phyloP scores from a whole-genome alignment of 1,140 invertebrate genomes.

The Lysiphlebus fabarum region DNA sequence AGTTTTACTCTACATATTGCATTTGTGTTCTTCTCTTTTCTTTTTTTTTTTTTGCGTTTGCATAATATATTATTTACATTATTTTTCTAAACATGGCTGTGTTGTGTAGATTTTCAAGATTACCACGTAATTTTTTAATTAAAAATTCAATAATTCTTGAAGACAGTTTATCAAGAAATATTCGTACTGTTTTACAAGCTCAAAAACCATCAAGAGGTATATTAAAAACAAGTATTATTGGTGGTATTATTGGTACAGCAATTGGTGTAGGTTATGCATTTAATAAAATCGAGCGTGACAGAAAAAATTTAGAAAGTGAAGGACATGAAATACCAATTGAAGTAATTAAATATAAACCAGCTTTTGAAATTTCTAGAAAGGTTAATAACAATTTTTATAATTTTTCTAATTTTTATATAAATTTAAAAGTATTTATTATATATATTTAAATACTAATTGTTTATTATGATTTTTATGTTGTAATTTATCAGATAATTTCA shows the following conservation, averaged over 20 bases:
- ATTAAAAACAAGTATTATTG: constrained; percentile 55
- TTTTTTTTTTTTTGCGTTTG: too few species aligned
- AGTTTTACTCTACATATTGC: too few species aligned
- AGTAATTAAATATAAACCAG: constrained; percentile 55
- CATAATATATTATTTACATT: not conserved
- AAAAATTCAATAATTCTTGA: constrained; percentile 23
- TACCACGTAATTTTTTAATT: constrained; percentile 26
- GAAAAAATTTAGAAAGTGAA: constrained; percentile 52
- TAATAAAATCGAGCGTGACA: constrained; percentile 44
- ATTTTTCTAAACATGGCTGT: constrained; percentile 36
- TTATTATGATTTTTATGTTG: constrained; percentile 14
- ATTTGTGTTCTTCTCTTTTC: too few species aligned
- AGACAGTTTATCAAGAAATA: constrained; percentile 19
- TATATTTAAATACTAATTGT: constrained; percentile 23
- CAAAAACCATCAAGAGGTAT: constrained; percentile 35
- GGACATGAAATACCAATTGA: constrained; percentile 47
- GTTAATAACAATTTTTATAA: constrained; percentile 34
- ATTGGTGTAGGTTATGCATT: constrained; percentile 55
- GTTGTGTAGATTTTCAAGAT: constrained; percentile 33
- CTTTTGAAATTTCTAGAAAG: constrained; percentile 48
- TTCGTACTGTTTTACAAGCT: constrained; percentile 34
- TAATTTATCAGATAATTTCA: constrained; percentile 58
- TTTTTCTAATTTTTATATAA: constrained; percentile 17
- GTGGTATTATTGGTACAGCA: constrained; percentile 56
- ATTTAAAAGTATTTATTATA: not conserved